Conservation (phyloP, 2,797 vertebrate genomes). For the Ambastaia sidthimunki region DNA sequence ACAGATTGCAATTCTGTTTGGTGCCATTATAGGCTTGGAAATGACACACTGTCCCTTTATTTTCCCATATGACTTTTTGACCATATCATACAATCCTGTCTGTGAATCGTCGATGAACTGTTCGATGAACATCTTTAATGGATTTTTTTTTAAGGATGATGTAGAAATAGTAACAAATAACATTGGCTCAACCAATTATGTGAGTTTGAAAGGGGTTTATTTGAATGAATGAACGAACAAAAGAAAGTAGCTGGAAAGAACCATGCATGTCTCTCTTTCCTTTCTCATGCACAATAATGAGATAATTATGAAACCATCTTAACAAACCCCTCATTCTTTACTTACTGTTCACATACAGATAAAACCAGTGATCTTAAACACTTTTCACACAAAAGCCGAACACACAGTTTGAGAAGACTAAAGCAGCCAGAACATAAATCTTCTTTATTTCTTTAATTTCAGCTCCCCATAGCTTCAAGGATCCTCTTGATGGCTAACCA, state of each 20-base stretch:
- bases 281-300: constrained; percentile 58
- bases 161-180: background rate
- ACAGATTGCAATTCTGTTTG: too few relatives aligned
- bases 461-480: constrained; percentile 56
- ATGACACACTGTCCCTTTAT: too few relatives aligned
- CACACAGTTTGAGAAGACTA: constrained; percentile 53
- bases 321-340: constrained; percentile 69
- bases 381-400: constrained; percentile 63
- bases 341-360: constrained; percentile 57
- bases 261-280: constrained; percentile 27
- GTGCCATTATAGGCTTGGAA: too few relatives aligned
- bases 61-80: too few relatives aligned
- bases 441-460: constrained; percentile 71
- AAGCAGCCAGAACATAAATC: constrained; percentile 44
- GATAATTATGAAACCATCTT: constrained; percentile 71
- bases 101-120: too few relatives aligned
- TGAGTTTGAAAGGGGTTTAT: background rate
- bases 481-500: constrained; percentile 64
- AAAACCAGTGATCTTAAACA: constrained; percentile 62
- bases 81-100: too few relatives aligned
- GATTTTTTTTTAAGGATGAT: too few relatives aligned
- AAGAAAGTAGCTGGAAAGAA: constrained; percentile 13
- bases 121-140: too few relatives aligned
- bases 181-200: background rate
- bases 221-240: too few relatives aligned